Conservation (phyloP, 2,797 vertebrate species). For the Danionella dracula region DNA sequence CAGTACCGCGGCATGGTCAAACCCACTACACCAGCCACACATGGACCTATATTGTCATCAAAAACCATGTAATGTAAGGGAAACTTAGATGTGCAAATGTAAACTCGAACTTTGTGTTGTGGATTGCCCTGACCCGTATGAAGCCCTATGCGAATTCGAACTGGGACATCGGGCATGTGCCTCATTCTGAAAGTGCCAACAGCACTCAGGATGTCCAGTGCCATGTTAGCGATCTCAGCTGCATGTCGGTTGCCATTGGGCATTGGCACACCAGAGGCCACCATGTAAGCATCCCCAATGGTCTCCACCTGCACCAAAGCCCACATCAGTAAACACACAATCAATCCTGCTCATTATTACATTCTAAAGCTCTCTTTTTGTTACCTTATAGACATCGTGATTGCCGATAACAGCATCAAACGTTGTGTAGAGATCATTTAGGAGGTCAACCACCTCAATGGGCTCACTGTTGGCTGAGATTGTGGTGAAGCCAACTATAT, state of each 20-base stretch:
- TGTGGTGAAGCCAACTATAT: constrained; percentile 77
- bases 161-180: constrained; percentile 84
- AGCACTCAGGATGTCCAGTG: constrained; percentile 84
- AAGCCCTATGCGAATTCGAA: constrained; percentile 82
- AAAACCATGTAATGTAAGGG: background rate
- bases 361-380: background rate
- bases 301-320: constrained; percentile 72
- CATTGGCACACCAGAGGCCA: constrained; percentile 82
- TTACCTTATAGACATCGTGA: constrained; percentile 76
- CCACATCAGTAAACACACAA: background rate
- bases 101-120: background rate
- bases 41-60: constrained; percentile 63
- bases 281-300: constrained; percentile 88
- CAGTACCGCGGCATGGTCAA: constrained; percentile 79
- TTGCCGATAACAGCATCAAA: constrained; percentile 73
- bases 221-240: constrained; percentile 85
- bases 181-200: constrained; percentile 87
- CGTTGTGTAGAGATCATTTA: constrained; percentile 74
- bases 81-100: background rate
- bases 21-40: constrained; percentile 73
- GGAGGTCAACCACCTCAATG: constrained; percentile 75
- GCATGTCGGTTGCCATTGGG: constrained; percentile 78
- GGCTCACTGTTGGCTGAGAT: constrained; percentile 76
- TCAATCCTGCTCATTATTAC: too few relatives aligned
- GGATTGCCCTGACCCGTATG: constrained; percentile 72